Evolutionary conservation across 1,140 invertebrate genomes (phyloP).

Genomic region (Melitaea cinxia): DNA sequence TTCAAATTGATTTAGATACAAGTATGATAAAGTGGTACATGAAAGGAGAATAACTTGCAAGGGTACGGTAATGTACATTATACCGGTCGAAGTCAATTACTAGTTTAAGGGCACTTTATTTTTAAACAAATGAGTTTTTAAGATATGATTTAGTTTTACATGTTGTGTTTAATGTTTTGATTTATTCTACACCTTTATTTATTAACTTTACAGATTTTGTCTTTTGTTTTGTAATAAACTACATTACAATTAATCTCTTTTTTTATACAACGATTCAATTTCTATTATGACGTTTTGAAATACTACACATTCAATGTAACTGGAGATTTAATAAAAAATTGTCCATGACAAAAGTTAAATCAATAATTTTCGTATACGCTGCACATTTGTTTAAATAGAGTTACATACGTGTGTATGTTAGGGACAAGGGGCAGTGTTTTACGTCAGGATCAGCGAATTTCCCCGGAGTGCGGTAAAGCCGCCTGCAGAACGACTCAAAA

Average conservation of each 20-base stretch:
- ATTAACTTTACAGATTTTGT: too few relatives aligned
- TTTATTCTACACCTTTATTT: too few relatives aligned
- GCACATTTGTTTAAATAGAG: slow-evolving; percentile 8
- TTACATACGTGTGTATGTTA: not conserved
- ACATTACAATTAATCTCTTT: too few relatives aligned
- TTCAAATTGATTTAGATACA: slow-evolving; percentile 1
- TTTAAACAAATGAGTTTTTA: too few relatives aligned
- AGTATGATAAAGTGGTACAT: not conserved
- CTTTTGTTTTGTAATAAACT: too few relatives aligned
- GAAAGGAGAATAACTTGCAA: not conserved
- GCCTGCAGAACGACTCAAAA: slow-evolving; percentile 49
- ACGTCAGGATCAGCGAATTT: slow-evolving; percentile 69
- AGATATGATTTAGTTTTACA: too few relatives aligned
- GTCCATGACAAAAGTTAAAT: not conserved
- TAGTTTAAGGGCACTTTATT: not conserved
- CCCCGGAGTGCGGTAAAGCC: slow-evolving; percentile 70
- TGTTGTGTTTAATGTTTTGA: too few relatives aligned
- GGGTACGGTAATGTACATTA: not conserved
- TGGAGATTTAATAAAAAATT: too few relatives aligned
- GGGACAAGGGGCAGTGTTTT: slow-evolving; percentile 46
- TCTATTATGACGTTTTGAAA: too few relatives aligned
- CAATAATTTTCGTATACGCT: not conserved
- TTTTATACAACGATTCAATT: too few relatives aligned
- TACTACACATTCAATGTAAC: too few relatives aligned
- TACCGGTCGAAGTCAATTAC: not conserved